A percentile compares a stretch with the other conserved stretches of the same genome.
phyloP scores from a whole-genome alignment of 2,113 vertebrate genomes.

The Fulica atra region DNA sequence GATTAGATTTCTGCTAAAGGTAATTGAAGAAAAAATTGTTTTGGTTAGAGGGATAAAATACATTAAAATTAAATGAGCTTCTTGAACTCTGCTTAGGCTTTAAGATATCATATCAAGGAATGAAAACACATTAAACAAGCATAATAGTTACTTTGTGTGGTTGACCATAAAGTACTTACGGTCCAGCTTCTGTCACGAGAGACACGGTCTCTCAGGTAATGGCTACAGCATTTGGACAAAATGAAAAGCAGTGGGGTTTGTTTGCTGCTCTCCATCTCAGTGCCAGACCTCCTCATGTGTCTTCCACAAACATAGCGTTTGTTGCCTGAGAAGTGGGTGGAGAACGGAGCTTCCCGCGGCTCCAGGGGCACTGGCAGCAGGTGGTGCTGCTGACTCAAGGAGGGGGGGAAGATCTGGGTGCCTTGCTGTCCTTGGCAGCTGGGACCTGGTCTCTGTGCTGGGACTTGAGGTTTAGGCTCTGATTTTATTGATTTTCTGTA shows the following conservation, averaged over 20 bases:
- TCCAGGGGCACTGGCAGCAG: neutral
- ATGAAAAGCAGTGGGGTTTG: neutral
- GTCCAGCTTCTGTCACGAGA: neutral
- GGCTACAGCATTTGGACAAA: neutral
- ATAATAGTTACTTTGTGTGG: neutral
- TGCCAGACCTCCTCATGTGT: neutral
- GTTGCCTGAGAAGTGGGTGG: neutral
- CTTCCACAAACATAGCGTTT: neutral
- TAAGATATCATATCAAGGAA: neutral
- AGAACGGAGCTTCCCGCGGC: neutral
- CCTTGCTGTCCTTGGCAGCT: neutral
- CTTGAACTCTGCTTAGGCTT: constrained; percentile 21
- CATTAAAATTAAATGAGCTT: constrained; percentile 48
- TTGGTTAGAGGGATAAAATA: constrained; percentile 49
- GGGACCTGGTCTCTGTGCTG: neutral
- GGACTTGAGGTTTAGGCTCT: neutral
- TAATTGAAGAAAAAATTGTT: constrained; percentile 61
- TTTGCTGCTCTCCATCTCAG: neutral
- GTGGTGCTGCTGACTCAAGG: neutral
- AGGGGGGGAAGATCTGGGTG: neutral
- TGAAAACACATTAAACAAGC: neutral
- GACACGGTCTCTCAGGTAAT: neutral
- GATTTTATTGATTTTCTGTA: neutral
- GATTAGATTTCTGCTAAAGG: constrained; percentile 56
- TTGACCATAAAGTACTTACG: neutral